These are phyloP conservation scores for Cichladusa arquata DNA, from an alignment of 2,113 vertebrate species.

Conservation along the genomic window DNA sequence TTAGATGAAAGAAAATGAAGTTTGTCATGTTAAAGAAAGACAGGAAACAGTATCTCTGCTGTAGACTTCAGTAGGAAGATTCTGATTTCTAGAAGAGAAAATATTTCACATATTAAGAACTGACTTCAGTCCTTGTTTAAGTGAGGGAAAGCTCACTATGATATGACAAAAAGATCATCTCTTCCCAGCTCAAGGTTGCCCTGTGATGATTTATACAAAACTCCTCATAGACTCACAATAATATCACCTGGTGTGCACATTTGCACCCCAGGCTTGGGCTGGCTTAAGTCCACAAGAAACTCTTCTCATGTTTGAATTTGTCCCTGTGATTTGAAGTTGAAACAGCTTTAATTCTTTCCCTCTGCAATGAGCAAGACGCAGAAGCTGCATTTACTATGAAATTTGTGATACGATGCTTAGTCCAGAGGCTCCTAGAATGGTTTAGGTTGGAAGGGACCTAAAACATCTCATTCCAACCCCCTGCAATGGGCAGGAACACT, in stretches of 20 bases:
- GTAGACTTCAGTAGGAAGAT: not conserved
- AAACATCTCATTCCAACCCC: not conserved
- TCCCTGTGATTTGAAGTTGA: not conserved
- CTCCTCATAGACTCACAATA: not conserved
- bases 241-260: not conserved
- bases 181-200: not conserved
- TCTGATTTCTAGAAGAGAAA: not conserved
- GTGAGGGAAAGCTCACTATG: not conserved
- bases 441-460: not conserved
- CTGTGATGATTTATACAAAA: not conserved
- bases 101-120: not conserved
- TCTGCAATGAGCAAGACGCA: not conserved
- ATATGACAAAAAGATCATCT: accelerated
- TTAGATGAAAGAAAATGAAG: not conserved
- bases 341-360: not conserved
- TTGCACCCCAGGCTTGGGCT: accelerated
- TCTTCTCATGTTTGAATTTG: not conserved
- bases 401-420: not conserved
- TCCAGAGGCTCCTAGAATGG: not conserved
- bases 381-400: not conserved
- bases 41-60: not conserved
- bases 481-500: no score
- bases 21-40: not conserved
- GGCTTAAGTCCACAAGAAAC: not conserved
- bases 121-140: not conserved